Evolutionary conservation across 1,140 invertebrate genomes (phyloP).

Genomic region (Hydropsyche tenuis): DNA sequence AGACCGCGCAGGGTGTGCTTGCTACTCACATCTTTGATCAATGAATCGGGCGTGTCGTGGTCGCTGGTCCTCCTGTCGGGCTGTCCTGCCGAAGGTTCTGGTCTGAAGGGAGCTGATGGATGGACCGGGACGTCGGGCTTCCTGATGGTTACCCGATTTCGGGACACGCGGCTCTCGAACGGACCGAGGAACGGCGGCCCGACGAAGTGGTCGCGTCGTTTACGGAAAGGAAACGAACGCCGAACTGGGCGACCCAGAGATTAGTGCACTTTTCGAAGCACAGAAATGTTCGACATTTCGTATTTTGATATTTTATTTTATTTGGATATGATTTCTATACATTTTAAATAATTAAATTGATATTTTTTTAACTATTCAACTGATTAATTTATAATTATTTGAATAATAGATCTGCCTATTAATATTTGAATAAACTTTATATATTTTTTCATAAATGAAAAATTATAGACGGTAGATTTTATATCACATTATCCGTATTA

Average conservation of each 20-base stretch:
- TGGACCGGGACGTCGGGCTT: no score
- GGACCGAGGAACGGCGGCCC: constrained; percentile 28
- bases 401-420: no score
- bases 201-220: constrained; percentile 36
- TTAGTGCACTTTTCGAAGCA: not conserved
- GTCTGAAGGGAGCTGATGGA: no score
- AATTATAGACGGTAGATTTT: no score
- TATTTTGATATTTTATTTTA: no score
- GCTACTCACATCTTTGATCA: constrained; percentile 36
- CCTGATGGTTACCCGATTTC: not conserved
- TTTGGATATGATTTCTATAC: no score
- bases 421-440: no score
- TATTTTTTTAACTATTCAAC: not conserved
- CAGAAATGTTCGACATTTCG: no score
- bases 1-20: not conserved
- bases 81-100: not conserved
- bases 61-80: not conserved
- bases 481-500: no score
- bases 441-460: no score
- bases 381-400: no score
- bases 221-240: constrained; percentile 39
- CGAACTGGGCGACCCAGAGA: constrained; percentile 32
- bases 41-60: constrained; percentile 3
- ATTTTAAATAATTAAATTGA: no score
- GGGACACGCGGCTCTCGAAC: constrained; percentile 14